These are phyloP conservation scores for Amphilophus citrinellus DNA, from an alignment of 2,113 vertebrate genomes.

Conservation along the genomic window DNA sequence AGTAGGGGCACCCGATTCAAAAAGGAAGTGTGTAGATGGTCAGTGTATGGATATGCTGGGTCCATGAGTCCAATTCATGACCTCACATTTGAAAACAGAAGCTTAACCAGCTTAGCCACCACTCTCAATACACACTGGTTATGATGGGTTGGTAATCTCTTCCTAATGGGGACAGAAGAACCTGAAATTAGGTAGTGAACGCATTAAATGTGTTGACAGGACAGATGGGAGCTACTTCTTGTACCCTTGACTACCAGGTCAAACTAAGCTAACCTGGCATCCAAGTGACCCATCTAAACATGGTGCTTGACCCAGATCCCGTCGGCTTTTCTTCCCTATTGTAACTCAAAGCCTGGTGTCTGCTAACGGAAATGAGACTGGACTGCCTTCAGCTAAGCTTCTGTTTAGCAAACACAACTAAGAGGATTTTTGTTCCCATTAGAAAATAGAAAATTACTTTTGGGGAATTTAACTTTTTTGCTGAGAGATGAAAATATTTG, in stretches of 20 bases:
- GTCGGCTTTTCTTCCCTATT: neutral
- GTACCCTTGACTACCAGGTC: neutral
- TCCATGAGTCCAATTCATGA: neutral
- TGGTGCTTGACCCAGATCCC: neutral
- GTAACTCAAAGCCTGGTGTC: slow-evolving; percentile 4
- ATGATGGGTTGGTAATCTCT: neutral
- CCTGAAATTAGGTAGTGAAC: neutral
- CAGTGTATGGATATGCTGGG: neutral
- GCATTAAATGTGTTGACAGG: neutral
- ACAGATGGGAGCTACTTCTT: neutral
- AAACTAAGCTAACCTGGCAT: neutral
- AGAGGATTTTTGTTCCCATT: neutral
- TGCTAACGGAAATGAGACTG: neutral
- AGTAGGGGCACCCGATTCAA: neutral
- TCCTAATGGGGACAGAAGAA: neutral
- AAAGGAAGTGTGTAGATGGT: neutral
- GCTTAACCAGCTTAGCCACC: neutral
- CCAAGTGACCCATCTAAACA: neutral
- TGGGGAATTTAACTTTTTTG: neutral
- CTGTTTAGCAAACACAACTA: neutral
- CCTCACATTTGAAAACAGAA: neutral
- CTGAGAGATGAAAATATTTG: neutral
- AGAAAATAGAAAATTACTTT: neutral
- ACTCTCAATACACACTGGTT: neutral
- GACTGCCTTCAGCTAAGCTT: neutral